Evolutionary conservation across 2,113 vertebrate genomes (phyloP), one percentile per base, ranked within the genome.

Genomic region (Clinocottus analis): DNA sequence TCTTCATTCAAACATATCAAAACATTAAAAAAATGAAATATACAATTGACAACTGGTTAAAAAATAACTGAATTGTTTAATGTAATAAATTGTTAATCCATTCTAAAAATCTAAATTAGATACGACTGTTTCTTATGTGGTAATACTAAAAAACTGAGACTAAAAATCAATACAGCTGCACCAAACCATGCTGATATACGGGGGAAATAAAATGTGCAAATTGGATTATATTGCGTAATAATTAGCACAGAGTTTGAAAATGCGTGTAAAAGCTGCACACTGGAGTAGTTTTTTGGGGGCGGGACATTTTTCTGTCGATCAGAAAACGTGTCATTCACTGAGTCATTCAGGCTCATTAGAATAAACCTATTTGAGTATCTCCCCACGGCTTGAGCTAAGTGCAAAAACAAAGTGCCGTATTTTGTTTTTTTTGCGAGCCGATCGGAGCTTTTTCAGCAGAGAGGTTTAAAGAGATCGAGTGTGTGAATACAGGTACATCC

Each of bases 41-140:
- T 87, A 92, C 90, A 91, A 77, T 58, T 7, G 77, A 90, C 70
- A 82, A 87, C 80, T 58, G 33, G 74, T 78, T 73, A 82, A 88
- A 87, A 90, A 49, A 77, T 55, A 69, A 13, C 7, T 64, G 17
- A 68, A 65, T 25, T 29, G 45, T 64, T 39, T 31, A 55, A 67
- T 39, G 31, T 43, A 53, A 68, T 55, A 43, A 66, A 41, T 37
- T 10, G 23, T 64, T 35, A n/a, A 74, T 66, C 23, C 2, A 55
- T 9, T 29, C 23, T 35, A 5, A 33, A n/a, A 41, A 77, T 49
- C 31, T 47, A 2, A 49, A 59, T 39, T 41, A 55, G 23, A 35
- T 12, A 21, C 37, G 21, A n/a, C n/a, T n/a, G n/a, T n/a, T n/a
- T n/a, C n/a, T n/a, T n/a, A n/a, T n/a, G n/a, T n/a, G n/a, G n/a